Percentiles rank a stretch among this genome's conserved stretches.
Conservation (phyloP, 2,888 invertebrate genomes). For the Dryocosmus kuriphilus region DNA sequence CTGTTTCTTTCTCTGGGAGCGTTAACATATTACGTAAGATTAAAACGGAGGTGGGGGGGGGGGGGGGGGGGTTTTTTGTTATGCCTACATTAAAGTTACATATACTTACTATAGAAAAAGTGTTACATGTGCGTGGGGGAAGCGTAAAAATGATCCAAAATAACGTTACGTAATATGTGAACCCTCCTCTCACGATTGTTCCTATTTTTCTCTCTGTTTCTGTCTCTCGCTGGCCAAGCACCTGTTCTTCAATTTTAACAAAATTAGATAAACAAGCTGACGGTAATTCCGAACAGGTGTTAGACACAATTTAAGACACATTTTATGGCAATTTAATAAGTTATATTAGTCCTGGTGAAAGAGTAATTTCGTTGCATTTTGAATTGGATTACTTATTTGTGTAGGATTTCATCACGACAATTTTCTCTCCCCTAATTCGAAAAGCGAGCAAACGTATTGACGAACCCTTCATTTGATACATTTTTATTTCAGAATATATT, state of each 20-base stretch:
- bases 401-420: conserved; percentile 6
- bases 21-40: too few relatives aligned
- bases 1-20: too few relatives aligned
- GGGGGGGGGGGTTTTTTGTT: too few relatives aligned
- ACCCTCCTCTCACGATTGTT: background rate
- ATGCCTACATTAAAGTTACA: too few relatives aligned
- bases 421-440: background rate
- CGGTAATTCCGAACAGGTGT: background rate
- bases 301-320: conserved; percentile 9
- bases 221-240: conserved; percentile 48
- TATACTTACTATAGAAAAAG: too few relatives aligned
- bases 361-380: conserved; percentile 24
- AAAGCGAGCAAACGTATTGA: background rate
- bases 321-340: background rate
- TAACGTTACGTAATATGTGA: too few relatives aligned
- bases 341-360: conserved; percentile 6
- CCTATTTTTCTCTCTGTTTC: conserved; percentile 48
- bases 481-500: background rate
- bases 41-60: too few relatives aligned
- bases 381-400: conserved; percentile 16
- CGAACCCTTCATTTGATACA: background rate
- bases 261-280: conserved; percentile 10
- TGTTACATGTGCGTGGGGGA: too few relatives aligned
- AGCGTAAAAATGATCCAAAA: too few relatives aligned
- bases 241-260: conserved; percentile 42